Base-by-base conservation (phyloP, 2,888 invertebrate species). In the Spicauda simplicius region DNA sequence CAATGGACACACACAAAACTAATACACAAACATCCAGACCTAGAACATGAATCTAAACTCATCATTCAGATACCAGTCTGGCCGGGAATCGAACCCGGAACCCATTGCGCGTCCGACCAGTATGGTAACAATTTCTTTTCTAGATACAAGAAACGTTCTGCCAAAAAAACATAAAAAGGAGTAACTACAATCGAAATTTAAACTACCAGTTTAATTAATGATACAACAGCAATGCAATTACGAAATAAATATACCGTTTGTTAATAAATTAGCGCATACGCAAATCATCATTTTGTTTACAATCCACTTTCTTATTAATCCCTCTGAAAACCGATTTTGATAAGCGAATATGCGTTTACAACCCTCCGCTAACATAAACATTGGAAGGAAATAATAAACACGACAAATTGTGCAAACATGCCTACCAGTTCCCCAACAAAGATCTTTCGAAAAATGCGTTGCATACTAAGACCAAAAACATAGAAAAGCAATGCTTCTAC, bases 331-430 rank as follows among this genome's bases (percentile, higher is more conserved):
- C 33, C 50, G 30, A 6, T 14, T 52, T 61, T 19, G 37, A 61
- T 54, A 61, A 61, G 53, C 25, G 25, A 54, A 54, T 62, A 16
- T 45, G 41, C 53, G 2, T 54, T 45, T 20, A 18, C 16, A n/a
- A 50, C 50, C 33, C 52, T 18, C 19, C 12, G 37, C 53, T 52
- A 52, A 52, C 33, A 12, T 41, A 56, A 63, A 79, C 77, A 75
- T 70, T 68, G 64, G 19, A 62, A 76, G 71, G 67, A 79, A 77
- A 84, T 81, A 81, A 83, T 82, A 84, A 83, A 84, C 80, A 80
- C 72, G 79, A 77, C 77, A 81, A 83, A 83, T 80, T 84, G 81
- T 80, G 77, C 82, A 86, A 87, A 88, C 83, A 85, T 75, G 58
- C 63, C 45, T 45, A 45, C 45, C 61, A 64, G 68, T 72, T 64